phyloP scores from a whole-genome alignment of 2,113 vertebrate genomes.

The Daboia siamensis region DNA sequence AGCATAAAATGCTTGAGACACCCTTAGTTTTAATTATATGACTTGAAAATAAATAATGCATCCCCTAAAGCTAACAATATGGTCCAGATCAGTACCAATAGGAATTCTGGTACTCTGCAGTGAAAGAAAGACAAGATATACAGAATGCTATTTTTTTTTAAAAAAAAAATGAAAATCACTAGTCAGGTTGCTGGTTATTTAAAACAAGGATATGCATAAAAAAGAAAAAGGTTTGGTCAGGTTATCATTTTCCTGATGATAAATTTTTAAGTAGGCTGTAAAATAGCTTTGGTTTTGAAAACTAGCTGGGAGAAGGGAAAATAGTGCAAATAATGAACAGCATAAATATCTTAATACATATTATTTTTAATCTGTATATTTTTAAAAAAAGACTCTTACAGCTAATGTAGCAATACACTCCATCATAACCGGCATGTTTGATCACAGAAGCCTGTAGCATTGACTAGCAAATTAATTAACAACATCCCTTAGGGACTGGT shows the following conservation, averaged over 20 bases:
- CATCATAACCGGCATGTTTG: not conserved
- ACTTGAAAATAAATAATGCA: not conserved
- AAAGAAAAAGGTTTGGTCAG: not conserved
- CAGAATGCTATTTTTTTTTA: not conserved
- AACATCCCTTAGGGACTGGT: slow-evolving; percentile 4
- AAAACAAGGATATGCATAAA: not conserved
- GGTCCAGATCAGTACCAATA: not conserved
- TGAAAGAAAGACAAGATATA: not conserved
- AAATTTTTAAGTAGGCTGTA: not conserved
- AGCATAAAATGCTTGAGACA: not conserved
- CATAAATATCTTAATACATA: not conserved
- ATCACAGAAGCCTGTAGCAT: slow-evolving; percentile 10
- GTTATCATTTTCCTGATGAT: not conserved
- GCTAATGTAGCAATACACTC: not conserved
- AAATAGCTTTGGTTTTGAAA: not conserved
- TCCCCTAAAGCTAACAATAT: not conserved
- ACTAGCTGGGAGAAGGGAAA: not conserved
- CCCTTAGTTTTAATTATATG: not conserved
- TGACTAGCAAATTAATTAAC: slow-evolving; percentile 36
- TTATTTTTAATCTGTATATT: not conserved
- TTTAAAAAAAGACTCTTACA: not conserved
- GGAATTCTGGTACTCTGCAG: not conserved
- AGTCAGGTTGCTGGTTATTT: not conserved
- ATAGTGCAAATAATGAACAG: not conserved
- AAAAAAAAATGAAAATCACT: not conserved